Conservation (phyloP, 2,113 vertebrate species). For the Syngnathus floridae region DNA sequence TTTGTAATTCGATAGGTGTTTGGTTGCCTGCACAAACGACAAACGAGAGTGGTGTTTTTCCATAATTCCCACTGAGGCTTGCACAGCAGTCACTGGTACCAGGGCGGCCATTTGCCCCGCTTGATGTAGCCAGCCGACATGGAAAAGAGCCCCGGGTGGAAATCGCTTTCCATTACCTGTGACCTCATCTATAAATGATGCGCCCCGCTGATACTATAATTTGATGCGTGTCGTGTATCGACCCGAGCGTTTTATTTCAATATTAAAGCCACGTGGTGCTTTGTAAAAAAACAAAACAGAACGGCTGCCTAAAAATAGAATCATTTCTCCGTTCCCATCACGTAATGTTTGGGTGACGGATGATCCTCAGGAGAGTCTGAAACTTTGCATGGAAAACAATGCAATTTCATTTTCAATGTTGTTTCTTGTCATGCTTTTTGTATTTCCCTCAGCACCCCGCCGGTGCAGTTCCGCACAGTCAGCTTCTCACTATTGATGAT, state of each 20-base stretch:
- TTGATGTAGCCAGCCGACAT: conserved; percentile 43
- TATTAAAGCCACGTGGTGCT: conserved; percentile 34
- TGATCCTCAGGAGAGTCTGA: conserved; percentile 32
- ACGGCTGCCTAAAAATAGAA: conserved; percentile 46
- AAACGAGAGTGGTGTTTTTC: neutral
- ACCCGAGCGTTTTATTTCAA: conserved; percentile 17
- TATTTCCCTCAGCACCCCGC: conserved; percentile 10
- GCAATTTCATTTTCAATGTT: conserved; percentile 19
- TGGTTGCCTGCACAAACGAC: neutral
- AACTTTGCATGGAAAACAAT: conserved; percentile 36
- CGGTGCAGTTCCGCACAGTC: conserved; percentile 31
- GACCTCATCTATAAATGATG: conserved; percentile 51
- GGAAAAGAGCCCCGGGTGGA: conserved; percentile 66
- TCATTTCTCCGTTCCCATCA: conserved; percentile 45
- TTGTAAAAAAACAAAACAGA: neutral
- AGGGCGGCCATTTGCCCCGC: conserved; percentile 47
- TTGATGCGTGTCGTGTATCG: conserved; percentile 40
- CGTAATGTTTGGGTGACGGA: conserved; percentile 56
- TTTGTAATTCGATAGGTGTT: neutral
- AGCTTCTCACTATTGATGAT: conserved; percentile 38
- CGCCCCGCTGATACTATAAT: conserved; percentile 53
- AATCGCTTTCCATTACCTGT: conserved; percentile 68
- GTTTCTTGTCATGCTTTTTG: conserved; percentile 18
- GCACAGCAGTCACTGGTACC: conserved; percentile 33
- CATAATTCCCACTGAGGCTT: conserved; percentile 10